Evolutionary conservation across 2,113 vertebrate species (phyloP), one percentile per base, ranked within the genome.

Genomic region (Chlorodrepanis virens): DNA sequence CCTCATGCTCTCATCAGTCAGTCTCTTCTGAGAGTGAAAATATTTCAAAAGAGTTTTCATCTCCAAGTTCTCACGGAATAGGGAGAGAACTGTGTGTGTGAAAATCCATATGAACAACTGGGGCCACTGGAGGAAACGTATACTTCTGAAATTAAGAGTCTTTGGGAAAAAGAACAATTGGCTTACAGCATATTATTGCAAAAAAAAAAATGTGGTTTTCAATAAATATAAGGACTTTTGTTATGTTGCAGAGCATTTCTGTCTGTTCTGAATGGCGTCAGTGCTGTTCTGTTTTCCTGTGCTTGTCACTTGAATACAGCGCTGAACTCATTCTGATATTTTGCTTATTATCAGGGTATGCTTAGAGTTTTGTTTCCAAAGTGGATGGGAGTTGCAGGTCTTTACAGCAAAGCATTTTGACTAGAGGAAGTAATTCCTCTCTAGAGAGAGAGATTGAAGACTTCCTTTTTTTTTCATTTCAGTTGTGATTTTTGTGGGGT

Each of bases 21-120:
- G 22, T 79, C 18, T 77, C 40, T 95, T 86, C 63, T 94, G 54
- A 52, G 11, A 80, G 20, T 56, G 49, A 52, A 79, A 85, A 76
- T 1, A 25, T 76, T 83, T 88, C 74, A 76, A 31, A 75, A 83
- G 52, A 28, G 14, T 68, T 52, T 63, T 68, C 11, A 40, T 78
- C 74, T 82, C n/a, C 24, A 69, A 6, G n/a, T 70, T 61, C 59
- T 82, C 49, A 68, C 4, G 31, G 80, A 74, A 31, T 3, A 76
- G 20, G 33, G 45, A 76, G 23, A 69, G 29, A 42, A 9, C 12
- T 50, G 5, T 21, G 4, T 3, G 9, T 47, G 14, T 78, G 37
- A 65, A 64, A 81, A 70, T 77, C 49, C 9, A 2, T 28, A 8
- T 14, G 47, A 82, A 50, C 18, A 56, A 24, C 60, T 37, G 27